These are phyloP conservation scores for Physocephala rufipes DNA, from an alignment of 2,888 invertebrate species.

Conservation along the genomic window DNA sequence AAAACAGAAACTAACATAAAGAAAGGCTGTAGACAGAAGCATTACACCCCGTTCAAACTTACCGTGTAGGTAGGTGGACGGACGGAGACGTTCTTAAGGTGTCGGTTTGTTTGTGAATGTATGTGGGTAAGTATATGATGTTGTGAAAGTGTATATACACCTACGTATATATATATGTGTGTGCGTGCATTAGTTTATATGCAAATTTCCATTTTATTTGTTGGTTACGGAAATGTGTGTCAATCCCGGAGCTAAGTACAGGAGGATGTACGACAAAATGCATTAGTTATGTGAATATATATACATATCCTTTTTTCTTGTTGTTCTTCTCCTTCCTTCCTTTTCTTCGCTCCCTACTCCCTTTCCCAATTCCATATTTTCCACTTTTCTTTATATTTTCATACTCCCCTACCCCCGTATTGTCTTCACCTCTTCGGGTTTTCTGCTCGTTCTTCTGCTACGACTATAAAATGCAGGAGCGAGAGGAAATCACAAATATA, in stretches of 20 bases:
- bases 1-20: background rate
- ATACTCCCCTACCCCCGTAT: background rate
- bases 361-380: background rate
- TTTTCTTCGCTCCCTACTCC: background rate
- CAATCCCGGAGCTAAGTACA: slow-evolving; percentile 24
- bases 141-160: too few species aligned
- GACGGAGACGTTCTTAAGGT: background rate
- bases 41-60: background rate
- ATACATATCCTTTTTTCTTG: too few species aligned
- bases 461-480: background rate
- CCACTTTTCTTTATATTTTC: background rate
- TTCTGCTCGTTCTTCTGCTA: too few species aligned
- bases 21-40: background rate
- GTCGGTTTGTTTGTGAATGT: background rate
- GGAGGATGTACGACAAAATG: slow-evolving; percentile 30
- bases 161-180: too few species aligned
- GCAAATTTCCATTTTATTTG: background rate
- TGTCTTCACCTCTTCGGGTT: too few species aligned
- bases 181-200: background rate
- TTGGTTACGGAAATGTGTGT: slow-evolving; percentile 25
- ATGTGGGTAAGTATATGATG: too few species aligned
- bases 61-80: background rate
- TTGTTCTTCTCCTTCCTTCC: too few species aligned
- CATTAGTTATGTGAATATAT: slow-evolving; percentile 12
- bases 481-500: slow-evolving; percentile 4